Base-by-base conservation (phyloP, 2,888 invertebrate species). In the Caradrina kadenii region DNA sequence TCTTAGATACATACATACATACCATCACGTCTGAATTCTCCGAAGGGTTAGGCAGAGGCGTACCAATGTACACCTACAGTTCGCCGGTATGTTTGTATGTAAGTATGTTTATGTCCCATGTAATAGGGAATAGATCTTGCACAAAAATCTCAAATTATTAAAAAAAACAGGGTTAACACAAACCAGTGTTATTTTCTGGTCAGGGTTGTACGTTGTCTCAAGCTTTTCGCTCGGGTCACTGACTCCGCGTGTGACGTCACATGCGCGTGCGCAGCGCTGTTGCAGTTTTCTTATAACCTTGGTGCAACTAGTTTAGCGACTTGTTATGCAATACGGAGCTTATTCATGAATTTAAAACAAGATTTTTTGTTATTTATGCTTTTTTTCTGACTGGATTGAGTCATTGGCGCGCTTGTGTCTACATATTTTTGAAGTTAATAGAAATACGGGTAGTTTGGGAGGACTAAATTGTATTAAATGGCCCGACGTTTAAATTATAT, bases 231-330 rank as follows among this genome's bases (percentile, higher is more conserved):
- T 53, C n/a, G 60, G 78, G 87, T 79, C 84, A 80, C 67, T 83
- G 84, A 84, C 85, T 74, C 59, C 7, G 21, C 54, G 59, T 26
- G 58, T 85, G 80, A 86, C 84, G 81, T 86, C 78, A 84, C 35
- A 21, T 73, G 82, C 81, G 82, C 73, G 56, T 69, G 77, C 80
- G 78, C 79, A 75, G 60, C 71, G 67, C 80, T 52, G 75, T 69
- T 75, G 69, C 66, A 73, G 63, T 72, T 70, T 76, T 78, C 73
- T 74, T 73, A 58, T 66, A 73, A 73, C 72, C 76, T 78, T 73
- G 64, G 26, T 63, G 39, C 61, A 54, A 70, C 82, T 63, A 71
- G 82, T 81, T 83, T 58, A 31, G 13, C 59, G 35, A 45, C 62
- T 74, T 39, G 39, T 83, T 83, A 81, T 78, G 79, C 54, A 78